Evolutionary conservation across 37 sponge, comb jelly and placozoan species (phyloP).

Genomic region (Lycopodina hypogea): DNA sequence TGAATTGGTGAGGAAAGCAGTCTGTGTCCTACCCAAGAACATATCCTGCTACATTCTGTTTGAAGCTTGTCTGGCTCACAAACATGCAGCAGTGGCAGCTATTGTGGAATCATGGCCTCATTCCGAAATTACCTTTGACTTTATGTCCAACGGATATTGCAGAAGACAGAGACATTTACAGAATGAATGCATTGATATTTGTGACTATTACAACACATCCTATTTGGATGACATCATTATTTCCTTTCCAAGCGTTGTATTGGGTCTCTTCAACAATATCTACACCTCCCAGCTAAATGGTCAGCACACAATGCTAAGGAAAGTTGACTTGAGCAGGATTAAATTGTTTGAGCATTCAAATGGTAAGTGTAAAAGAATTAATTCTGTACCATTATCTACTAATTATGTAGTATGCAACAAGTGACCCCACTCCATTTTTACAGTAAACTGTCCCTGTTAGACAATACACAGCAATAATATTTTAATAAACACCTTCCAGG

Average conservation of each 20-base stretch:
- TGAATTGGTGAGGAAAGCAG: not conserved
- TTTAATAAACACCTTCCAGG: too few species aligned
- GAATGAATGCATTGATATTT: not conserved
- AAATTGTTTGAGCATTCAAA: not conserved
- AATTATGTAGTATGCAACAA: too few species aligned
- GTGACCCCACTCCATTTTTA: too few species aligned
- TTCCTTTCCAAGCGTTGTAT: not conserved
- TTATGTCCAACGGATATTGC: not conserved
- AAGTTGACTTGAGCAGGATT: slow-evolving; percentile 5
- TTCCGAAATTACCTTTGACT: slow-evolving; percentile 6
- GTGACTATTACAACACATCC: not conserved
- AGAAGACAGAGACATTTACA: not conserved
- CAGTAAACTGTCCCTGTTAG: too few species aligned
- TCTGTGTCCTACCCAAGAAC: not conserved
- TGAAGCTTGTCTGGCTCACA: not conserved
- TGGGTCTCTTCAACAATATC: slow-evolving; percentile 6
- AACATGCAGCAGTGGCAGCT: not conserved
- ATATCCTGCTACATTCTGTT: slow-evolving; percentile 2
- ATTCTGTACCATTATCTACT: too few species aligned
- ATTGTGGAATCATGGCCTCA: slow-evolving; percentile 13
- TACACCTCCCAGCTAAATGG: not conserved
- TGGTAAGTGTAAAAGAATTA: not conserved
- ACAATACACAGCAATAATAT: too few species aligned
- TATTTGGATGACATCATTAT: not conserved
- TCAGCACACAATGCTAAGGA: not conserved